Percentiles rank a stretch among this genome's conserved stretches.
Conservation (phyloP, 1,140 invertebrate species). For the Pseudomyrmex flavicornis region DNA sequence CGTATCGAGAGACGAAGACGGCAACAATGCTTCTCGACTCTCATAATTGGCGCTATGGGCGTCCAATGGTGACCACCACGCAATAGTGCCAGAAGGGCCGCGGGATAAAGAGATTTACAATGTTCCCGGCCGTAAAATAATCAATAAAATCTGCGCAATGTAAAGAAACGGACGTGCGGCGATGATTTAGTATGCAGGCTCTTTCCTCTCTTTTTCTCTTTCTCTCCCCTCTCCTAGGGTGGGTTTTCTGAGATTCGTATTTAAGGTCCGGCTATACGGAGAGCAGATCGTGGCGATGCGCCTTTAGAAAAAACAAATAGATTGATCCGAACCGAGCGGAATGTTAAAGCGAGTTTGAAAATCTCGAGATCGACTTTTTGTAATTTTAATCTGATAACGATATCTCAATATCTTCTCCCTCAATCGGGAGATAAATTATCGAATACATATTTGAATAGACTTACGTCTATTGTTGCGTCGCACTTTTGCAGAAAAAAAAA, state of each 20-base stretch:
- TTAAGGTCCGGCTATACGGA: constrained; percentile 51
- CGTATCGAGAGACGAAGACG: constrained; percentile 48
- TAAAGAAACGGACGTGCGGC: constrained; percentile 84
- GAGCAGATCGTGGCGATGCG: background rate
- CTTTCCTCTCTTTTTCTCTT: constrained; percentile 15
- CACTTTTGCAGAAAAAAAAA: background rate
- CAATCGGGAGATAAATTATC: too few species aligned
- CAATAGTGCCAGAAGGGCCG: constrained; percentile 73
- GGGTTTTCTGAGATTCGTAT: constrained; percentile 44
- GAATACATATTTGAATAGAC: too few species aligned
- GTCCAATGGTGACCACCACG: constrained; percentile 72
- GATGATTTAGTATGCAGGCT: constrained; percentile 81
- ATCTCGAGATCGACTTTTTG: too few species aligned
- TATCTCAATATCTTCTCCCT: too few species aligned
- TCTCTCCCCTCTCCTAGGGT: constrained; percentile 18
- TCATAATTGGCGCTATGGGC: constrained; percentile 79
- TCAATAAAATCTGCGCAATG: constrained; percentile 85
- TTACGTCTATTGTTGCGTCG: too few species aligned
- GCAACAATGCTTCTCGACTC: constrained; percentile 74
- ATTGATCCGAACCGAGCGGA: too few species aligned
- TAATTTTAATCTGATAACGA: too few species aligned
- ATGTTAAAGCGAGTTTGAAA: too few species aligned
- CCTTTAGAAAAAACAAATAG: background rate
- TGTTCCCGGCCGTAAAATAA: constrained; percentile 84
- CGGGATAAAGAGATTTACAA: constrained; percentile 85